Conservation (phyloP, 2,113 vertebrate genomes). For the Brachypteracias leptosomus region DNA sequence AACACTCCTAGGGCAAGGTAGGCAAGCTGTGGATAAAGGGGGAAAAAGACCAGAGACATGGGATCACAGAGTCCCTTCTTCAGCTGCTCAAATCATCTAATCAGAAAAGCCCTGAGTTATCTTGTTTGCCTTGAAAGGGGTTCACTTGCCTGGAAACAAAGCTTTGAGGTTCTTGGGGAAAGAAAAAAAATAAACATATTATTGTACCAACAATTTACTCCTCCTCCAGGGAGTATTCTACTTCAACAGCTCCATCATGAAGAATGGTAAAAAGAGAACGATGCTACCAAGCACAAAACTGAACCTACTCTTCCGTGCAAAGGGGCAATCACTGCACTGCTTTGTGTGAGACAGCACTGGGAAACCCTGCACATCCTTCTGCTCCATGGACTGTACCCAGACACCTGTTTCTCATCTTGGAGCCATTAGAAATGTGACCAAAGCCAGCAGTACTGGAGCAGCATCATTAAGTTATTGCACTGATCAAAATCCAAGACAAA, state of each 20-base stretch:
- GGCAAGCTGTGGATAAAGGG: background rate
- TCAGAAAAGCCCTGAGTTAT: background rate
- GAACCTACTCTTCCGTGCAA: background rate
- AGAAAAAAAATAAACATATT: background rate
- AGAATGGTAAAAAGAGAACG: background rate
- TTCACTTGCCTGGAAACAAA: background rate
- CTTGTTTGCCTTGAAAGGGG: background rate
- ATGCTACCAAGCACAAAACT: background rate
- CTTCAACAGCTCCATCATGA: background rate
- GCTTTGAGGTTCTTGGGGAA: background rate
- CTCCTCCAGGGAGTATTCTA: background rate
- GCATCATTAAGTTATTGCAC: background rate
- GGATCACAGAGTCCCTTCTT: background rate
- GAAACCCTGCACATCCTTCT: background rate
- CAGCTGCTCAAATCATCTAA: background rate
- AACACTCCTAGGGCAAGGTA: background rate
- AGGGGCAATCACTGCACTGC: background rate
- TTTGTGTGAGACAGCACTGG: fast-evolving
- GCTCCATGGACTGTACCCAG: background rate
- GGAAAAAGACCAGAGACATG: background rate
- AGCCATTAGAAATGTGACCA: background rate
- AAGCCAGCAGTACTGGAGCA: background rate
- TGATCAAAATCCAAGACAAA: background rate
- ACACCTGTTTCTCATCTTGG: background rate
- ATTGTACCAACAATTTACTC: background rate